phyloP scores from a whole-genome alignment of 1,140 invertebrate species.

The Leptinotarsa lineolata region DNA sequence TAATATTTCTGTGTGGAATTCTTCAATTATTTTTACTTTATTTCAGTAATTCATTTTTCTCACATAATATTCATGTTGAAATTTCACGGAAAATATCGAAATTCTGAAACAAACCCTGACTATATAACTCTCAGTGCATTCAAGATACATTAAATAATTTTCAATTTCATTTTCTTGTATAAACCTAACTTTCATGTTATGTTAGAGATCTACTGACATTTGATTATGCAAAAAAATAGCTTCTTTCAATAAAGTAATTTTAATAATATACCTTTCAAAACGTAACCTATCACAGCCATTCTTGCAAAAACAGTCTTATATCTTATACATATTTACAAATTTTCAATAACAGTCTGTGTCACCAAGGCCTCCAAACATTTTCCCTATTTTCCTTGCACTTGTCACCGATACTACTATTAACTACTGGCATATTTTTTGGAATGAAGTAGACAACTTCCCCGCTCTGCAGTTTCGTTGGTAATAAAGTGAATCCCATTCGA shows the following conservation, averaged over 20 bases:
- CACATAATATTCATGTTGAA: no score
- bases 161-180: no score
- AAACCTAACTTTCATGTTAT: no score
- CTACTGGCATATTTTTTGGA: slow-evolving; percentile 37
- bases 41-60: no score
- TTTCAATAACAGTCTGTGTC: slow-evolving; percentile 25
- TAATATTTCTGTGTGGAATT: no score
- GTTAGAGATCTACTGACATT: no score
- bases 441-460: slow-evolving; percentile 51
- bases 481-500: slow-evolving; percentile 45
- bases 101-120: no score
- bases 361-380: slow-evolving; percentile 53
- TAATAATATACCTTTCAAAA: not conserved
- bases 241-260: slow-evolving; percentile 2
- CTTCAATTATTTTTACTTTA: no score
- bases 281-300: slow-evolving; percentile 12
- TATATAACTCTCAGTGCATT: no score
- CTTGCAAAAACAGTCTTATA: slow-evolving; percentile 8
- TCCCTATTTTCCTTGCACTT: slow-evolving; percentile 31
- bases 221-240: no score
- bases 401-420: slow-evolving; percentile 14
- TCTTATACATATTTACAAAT: slow-evolving; percentile 9
- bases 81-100: no score
- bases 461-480: slow-evolving; percentile 46
- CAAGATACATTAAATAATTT: no score